Base-by-base conservation (phyloP, 2,113 vertebrate species). In the Setophaga kirtlandii region DNA sequence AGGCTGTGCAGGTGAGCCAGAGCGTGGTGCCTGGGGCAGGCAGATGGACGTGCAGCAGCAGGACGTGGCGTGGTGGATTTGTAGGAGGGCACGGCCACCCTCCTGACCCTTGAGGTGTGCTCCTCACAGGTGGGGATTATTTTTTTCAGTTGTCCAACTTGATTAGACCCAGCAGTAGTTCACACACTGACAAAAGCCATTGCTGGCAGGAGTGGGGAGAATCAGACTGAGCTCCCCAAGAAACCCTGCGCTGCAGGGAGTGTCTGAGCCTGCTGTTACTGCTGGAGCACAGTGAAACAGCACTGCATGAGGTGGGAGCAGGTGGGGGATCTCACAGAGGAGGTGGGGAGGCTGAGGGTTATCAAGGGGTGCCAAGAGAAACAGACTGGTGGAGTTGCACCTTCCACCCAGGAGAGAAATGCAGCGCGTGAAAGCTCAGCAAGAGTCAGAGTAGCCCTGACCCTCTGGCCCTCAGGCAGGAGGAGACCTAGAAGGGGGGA, bases 1-100 rank as follows among this genome's bases (percentile, higher is more conserved):
- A 23, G 46, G 53, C 52, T 19, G 9, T 15, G 37, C 46, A 68
- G 6, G 83, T 59, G 44, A 37, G 37, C 16, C 21, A 11, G 25
- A 31, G 31, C 0, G 0, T 17, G 25, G 53, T 20, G 35, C 3
- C 63, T 37, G 83, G 44, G n/a, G 25, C 53, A 52, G 62, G 44
- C 31, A 76, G 7, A 18, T 1, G 6, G 44, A 58, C 0, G 0
- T 7, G 44, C 9, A 44, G 62, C 37, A 76, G 70, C 82, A 56
- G 50, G 41, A 15, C 52, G 3, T 20, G 60, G 35, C 0, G 0
- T n/a, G 50, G 1, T 41, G 60, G 11, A 14, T 9, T 11, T 67
- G 52, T 9, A 35, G 62, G 62, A 52, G 53, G 21, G 53, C 73
- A 52, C 37, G 52, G 83, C 14, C 37, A 44, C 62, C 17, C 27